Base-by-base conservation (phyloP, 2,113 vertebrate genomes). In the Siniperca chuatsi region DNA sequence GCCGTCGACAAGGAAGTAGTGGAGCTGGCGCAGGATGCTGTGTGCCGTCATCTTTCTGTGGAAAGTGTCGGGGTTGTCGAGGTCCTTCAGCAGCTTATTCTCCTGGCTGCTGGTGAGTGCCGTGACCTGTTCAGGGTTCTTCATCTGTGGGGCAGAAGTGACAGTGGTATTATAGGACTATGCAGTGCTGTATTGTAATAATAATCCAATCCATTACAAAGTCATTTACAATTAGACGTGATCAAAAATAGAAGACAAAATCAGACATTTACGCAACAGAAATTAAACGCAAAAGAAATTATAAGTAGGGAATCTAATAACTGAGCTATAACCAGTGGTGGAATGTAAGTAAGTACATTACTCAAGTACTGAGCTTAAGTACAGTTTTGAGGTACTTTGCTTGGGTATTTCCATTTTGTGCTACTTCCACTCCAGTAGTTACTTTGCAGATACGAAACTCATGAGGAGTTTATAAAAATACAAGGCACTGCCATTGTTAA, bases 21-120 rank as follows among this genome's bases (percentile, higher is more conserved):
- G 90, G 61, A 97, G 93, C 18, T 93, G 75, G 40, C 84, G 79
- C 72, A 99, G 94, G 90, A 98, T 95, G 64, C 95, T 89, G 42
- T 96, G 92, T 0, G 84, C 92, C 0, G 64, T 94, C 60, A 95
- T 92, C 75, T 92, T 96, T 70, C 88, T 92, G 5, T 82, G 77
- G 96, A 97, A 98, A 0, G 55, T 77, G 6, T 75, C 71, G 0
- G 91, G 12, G 35, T n/a, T 83, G 29, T 81, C 62, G 42, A 97
- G 70, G 16, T 93, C 66, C 8, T 35, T 21, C 1, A 91, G 60
- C 68, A 96, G 85, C 21, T 57, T 79, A 33, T 89, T 46, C 79
- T 88, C 83, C 70, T 90, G 37, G 4, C 68, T 83, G 62, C 84
- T 71, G 78, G 85, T 90, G 0, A 91, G 92, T 11, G 40, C 76